phyloP scores from a whole-genome alignment of 2,113 vertebrate genomes.

The Chelonoidis abingdonii region DNA sequence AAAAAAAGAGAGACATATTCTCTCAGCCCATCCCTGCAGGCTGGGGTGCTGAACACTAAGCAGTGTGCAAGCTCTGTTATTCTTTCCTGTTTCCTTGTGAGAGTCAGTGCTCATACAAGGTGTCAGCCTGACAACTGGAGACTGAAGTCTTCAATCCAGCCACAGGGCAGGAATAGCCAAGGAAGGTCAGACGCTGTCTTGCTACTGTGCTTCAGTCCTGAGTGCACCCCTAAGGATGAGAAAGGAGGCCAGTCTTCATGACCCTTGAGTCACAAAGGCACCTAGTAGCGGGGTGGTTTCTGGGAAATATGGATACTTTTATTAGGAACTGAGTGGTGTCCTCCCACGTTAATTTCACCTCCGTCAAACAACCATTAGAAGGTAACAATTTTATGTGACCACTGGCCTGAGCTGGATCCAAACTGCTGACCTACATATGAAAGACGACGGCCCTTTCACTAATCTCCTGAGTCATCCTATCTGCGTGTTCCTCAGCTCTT shows the following conservation, averaged over 20 bases:
- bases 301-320: background rate
- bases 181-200: fast-evolving
- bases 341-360: background rate
- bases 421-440: background rate
- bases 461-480: background rate
- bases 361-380: background rate
- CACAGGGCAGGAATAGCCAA: background rate
- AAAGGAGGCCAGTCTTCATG: background rate
- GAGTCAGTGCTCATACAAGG: fast-evolving
- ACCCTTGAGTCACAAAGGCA: background rate
- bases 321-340: background rate
- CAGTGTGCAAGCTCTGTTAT: background rate
- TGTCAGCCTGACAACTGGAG: background rate
- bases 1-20: background rate
- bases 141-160: background rate
- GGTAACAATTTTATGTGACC: background rate
- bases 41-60: background rate
- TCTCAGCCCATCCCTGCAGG: constrained; percentile 14
- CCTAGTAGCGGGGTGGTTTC: background rate
- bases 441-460: background rate
- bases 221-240: background rate
- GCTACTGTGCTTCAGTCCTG: background rate
- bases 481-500: background rate
- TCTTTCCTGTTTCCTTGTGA: background rate
- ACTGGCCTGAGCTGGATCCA: background rate